Base-by-base conservation (phyloP, 1,140 invertebrate species). In the Charaxes varanes region DNA sequence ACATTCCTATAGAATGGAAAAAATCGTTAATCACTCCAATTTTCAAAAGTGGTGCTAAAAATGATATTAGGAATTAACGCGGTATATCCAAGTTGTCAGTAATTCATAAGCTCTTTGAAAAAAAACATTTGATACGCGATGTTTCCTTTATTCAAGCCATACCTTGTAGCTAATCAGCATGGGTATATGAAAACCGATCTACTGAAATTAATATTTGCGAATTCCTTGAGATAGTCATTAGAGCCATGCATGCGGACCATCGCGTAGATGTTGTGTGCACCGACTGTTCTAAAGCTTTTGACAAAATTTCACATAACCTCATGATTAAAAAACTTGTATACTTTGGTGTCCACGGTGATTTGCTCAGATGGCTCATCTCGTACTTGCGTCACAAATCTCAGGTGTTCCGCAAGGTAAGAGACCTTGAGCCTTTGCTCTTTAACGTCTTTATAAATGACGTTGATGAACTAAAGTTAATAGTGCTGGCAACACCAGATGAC, bases 21-120 rank as follows among this genome's bases (percentile, higher is more conserved):
- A 34, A 34, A 34, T 34, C 32, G 21, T 34, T 34, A 22, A 34
- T 34, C 18, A 34, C 32, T 22, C 32, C 32, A 22, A 34, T 34
- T 34, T 34, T 34, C 22, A 34, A 34, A 34, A n/a, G 21, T 19
- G 31, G 31, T 10, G 31, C 18, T 21, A 33, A 33, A 21, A 33
- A 33, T 19, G 6, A 33, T 19, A 12, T 33, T 19, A 11, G 21
- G 21, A 33, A 33, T 12, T 33, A 33, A 8, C 31, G 31, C 10
- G 31, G 15, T 17, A 33, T 33, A 8, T 17, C 31, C 4, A 33
- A 33, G 19, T 33, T 33, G 17, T 17, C 31, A 4, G 15, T 33
- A 2, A 33, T 33, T 33, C 31, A 15, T 18, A 33, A 33, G 17
- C 7, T 33, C 7, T 33, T 33, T 33, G 31, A 33, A 11, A 33